phyloP scores from a whole-genome alignment of 2,888 invertebrate species.

The Selenia dentaria region DNA sequence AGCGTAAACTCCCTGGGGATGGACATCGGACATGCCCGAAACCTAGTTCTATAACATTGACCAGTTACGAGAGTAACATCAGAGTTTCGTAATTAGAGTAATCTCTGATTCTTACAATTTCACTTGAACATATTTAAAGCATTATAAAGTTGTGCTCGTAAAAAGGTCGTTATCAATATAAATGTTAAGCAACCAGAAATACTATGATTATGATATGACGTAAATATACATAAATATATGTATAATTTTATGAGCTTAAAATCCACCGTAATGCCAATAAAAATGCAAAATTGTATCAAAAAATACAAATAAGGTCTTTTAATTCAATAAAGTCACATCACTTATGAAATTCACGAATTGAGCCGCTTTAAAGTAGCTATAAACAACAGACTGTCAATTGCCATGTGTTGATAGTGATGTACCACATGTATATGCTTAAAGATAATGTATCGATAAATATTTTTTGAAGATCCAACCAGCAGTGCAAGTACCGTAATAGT shows the following conservation, averaged over 20 bases:
- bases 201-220: constrained; percentile 14
- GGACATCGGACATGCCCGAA: too few species aligned
- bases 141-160: too few species aligned
- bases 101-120: too few species aligned
- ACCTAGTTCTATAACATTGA: too few species aligned
- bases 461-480: too few species aligned
- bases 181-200: too few species aligned
- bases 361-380: constrained; percentile 39
- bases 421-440: constrained; percentile 41
- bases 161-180: too few species aligned
- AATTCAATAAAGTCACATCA: constrained; percentile 28
- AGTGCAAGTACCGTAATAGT: too few species aligned
- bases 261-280: constrained; percentile 17
- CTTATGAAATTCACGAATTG: constrained; percentile 35
- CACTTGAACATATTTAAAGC: too few species aligned
- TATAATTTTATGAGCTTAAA: constrained; percentile 8
- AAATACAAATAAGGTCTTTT: constrained; percentile 21
- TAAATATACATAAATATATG: constrained; percentile 7
- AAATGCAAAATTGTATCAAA: constrained; percentile 7
- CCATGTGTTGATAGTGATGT: constrained; percentile 43
- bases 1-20: too few species aligned
- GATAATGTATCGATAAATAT: constrained; percentile 1
- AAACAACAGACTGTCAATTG: constrained; percentile 63
- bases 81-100: too few species aligned
- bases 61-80: too few species aligned